These are phyloP conservation scores for Amphiura filiformis DNA, from an alignment of 35 echinoderm and acorn worm genomes.

Conservation along the genomic window DNA sequence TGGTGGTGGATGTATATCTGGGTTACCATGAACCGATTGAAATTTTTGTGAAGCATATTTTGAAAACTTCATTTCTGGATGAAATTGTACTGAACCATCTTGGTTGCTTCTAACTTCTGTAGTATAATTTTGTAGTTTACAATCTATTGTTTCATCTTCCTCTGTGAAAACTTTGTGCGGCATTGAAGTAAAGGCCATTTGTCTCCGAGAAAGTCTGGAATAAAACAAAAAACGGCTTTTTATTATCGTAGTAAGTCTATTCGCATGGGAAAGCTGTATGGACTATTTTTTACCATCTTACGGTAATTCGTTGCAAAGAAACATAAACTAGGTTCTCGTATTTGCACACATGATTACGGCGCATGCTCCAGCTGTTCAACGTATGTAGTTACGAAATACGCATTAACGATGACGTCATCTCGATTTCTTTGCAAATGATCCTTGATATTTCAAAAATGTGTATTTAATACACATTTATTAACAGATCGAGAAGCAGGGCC, in stretches of 20 bases:
- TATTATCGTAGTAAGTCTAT: no score
- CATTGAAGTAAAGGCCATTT: conserved; percentile 92
- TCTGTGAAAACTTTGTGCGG: conserved; percentile 87
- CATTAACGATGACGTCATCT: background rate
- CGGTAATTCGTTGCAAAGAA: background rate
- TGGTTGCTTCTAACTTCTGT: conserved; percentile 13
- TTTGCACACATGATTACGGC: background rate
- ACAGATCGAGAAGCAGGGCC: no score
- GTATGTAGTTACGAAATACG: background rate
- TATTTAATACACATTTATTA: no score
- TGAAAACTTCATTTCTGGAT: conserved; percentile 27
- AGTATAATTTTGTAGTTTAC: conserved; percentile 29
- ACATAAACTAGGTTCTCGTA: background rate
- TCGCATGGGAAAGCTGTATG: no score
- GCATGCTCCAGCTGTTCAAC: background rate
- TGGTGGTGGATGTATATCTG: background rate
- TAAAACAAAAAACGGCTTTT: conserved; percentile 11
- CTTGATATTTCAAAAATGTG: no score
- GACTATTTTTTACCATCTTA: no score
- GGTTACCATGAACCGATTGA: background rate
- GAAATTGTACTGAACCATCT: conserved; percentile 14
- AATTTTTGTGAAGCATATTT: conserved; percentile 8
- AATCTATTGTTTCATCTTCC: conserved; percentile 75
- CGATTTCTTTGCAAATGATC: no score
- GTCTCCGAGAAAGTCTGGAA: conserved; percentile 68